Percentiles rank a stretch among this genome's conserved stretches.
Conservation (phyloP, 2,888 invertebrate genomes). For the Lasioglossum vierecki region DNA sequence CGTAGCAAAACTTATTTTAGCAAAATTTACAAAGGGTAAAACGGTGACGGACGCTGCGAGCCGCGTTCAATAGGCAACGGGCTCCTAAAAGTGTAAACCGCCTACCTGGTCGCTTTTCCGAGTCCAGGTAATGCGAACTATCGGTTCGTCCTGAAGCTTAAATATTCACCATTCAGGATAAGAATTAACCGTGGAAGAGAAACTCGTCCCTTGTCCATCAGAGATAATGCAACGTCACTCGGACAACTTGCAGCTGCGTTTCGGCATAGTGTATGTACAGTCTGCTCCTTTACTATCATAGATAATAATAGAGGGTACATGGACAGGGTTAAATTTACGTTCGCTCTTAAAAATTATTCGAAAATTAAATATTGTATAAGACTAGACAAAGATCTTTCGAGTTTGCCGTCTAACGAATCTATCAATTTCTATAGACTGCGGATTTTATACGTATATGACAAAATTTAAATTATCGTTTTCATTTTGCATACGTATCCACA, state of each 20-base stretch:
- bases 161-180: neutral
- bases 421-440: neutral
- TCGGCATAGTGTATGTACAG: no score
- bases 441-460: no score
- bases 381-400: neutral
- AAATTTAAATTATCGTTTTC: no score
- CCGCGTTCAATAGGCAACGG: neutral
- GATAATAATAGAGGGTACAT: neutral
- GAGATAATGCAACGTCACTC: neutral
- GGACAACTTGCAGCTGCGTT: neutral
- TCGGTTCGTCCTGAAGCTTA: slow-evolving; percentile 19
- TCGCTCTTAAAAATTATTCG: neutral
- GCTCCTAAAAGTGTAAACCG: neutral
- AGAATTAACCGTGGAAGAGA: neutral
- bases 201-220: neutral
- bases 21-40: slow-evolving; percentile 30
- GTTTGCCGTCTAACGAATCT: neutral
- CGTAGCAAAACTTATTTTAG: neutral
- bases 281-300: no score
- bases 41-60: neutral
- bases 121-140: neutral
- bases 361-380: neutral
- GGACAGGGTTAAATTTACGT: neutral
- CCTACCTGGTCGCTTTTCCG: slow-evolving; percentile 27
- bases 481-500: no score